phyloP scores from a whole-genome alignment of 2,113 vertebrate genomes.

The Triplophysa siluroides region DNA sequence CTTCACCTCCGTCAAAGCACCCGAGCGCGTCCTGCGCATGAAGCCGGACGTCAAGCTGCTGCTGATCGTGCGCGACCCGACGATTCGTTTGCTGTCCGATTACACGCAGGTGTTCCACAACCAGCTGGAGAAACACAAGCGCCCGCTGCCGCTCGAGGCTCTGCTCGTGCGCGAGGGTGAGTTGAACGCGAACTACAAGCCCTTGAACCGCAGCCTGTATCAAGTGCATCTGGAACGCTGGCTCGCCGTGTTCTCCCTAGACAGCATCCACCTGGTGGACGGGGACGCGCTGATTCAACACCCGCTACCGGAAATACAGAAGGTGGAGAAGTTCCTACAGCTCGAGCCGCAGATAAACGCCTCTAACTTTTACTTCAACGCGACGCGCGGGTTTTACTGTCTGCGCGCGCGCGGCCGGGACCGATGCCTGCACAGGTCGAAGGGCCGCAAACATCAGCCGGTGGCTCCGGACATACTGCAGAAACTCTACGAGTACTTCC shows the following conservation, averaged over 20 bases:
- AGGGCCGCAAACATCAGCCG: constrained; percentile 89
- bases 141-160: constrained; percentile 84
- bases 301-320: constrained; percentile 90
- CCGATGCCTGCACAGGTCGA: constrained; percentile 92
- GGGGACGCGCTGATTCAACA: constrained; percentile 90
- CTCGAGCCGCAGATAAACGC: constrained; percentile 88
- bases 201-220: constrained; percentile 95
- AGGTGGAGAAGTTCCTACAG: constrained; percentile 88
- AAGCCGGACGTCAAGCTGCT: constrained; percentile 84
- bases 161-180: constrained; percentile 84
- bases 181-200: constrained; percentile 92
- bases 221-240: constrained; percentile 90
- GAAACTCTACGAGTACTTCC: constrained; percentile 89
- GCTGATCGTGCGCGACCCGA: constrained; percentile 93
- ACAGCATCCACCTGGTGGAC: constrained; percentile 89
- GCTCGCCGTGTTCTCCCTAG: constrained; percentile 86
- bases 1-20: constrained; percentile 90
- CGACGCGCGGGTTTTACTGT: constrained; percentile 96
- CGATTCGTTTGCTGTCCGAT: constrained; percentile 92
- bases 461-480: constrained; percentile 81
- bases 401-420: constrained; percentile 86
- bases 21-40: constrained; percentile 84
- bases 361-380: constrained; percentile 97
- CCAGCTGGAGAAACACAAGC: constrained; percentile 91
- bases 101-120: constrained; percentile 97